Base-by-base conservation (phyloP, 2,888 invertebrate genomes). In the Ctenicera cuprea region DNA sequence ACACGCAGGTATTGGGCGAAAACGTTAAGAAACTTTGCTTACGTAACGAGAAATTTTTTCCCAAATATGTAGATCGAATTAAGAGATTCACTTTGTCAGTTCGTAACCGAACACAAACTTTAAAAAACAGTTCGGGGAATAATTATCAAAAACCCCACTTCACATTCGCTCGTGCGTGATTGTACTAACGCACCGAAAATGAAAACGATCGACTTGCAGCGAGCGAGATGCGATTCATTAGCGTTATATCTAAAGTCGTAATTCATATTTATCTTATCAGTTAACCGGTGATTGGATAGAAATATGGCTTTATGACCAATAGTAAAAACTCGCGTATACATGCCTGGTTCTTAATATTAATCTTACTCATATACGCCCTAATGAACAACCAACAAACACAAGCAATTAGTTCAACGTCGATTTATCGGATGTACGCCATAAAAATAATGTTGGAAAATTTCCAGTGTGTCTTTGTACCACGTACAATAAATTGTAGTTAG, bases 231-330 rank as follows among this genome's bases (percentile, higher is more conserved):
- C 59, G 59, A 59, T 72, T 72, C 72, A 72, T 66, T 70, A 74
- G 45, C 50, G 45, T 59, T 48, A 54, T 74, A 71, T 75, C 72
- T 54, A 43, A 41, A 72, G 69, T 72, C 64, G 68, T 75, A 75
- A 75, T 65, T 72, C 69, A 69, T 72, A 70, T 48, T 77, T 77
- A 77, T 75, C 77, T 77, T 72, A 77, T 77, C 77, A 71, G 50
- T 50, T 62, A 62, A 68, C 68, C 52, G 68, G 12, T 54, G 54
- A 54, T 54, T 54, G 54, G 54, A 9, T 54, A 16, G 54, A 59
- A 61, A 66, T 74, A 48, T 68, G n/a, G 59, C 48, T 61, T 20
- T 61, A 67, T 22, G 48, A 43, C 59, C 26, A 68, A 68, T 68
- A 61, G 68, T 68, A 68, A 68, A 68, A 68, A 65, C 33, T 54